Base-by-base conservation (phyloP, 2,888 invertebrate genomes). In the Torymus auratus region DNA sequence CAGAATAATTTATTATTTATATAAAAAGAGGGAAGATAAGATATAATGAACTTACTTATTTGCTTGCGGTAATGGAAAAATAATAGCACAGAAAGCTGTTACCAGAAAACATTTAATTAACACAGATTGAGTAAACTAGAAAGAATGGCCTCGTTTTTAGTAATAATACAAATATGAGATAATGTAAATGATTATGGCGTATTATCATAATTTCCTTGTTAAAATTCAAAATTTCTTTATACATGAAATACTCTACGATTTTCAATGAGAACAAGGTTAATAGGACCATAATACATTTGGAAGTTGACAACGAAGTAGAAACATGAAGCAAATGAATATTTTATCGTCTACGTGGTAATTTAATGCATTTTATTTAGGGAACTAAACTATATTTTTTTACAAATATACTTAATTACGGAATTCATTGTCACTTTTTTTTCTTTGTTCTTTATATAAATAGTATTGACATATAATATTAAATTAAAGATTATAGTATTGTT, bases 11-110 rank as follows among this genome's bases (percentile, higher is more conserved):
- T 41, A 41, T 41, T 41, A 41, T 41, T 41, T 41, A 41, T 41
- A 41, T 41, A 41, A 41, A 41, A 41, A 7, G 7, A 41, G 41
- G 7, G 7, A 41, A n/a, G 61, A 71, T 71, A 71, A 71, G 71
- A 71, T 71, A 71, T 71, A 71, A 61, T 15, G 4, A 52, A 52
- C 41, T 41, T 11, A 61, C 52, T 20, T 71, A 71, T 71, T 71
- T 71, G 20, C 61, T 41, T 28, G 13, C 56, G 14, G 3, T 23
- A 5, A 10, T 7, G 17, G 17, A 15, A 41, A 56, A 56, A 69
- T 17, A 65, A 52, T 65, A 15, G 10, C 41, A 15, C n/a, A 55
- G 3, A 14, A 17, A 52, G 23, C 28, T 41, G 60, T 71, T n/a
- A 17, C 20, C 11, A 28, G 15, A 28, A 1, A 28, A 69, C 15